phyloP scores from a whole-genome alignment of 2,797 vertebrate genomes.

The Zenarchopterus dispar region DNA sequence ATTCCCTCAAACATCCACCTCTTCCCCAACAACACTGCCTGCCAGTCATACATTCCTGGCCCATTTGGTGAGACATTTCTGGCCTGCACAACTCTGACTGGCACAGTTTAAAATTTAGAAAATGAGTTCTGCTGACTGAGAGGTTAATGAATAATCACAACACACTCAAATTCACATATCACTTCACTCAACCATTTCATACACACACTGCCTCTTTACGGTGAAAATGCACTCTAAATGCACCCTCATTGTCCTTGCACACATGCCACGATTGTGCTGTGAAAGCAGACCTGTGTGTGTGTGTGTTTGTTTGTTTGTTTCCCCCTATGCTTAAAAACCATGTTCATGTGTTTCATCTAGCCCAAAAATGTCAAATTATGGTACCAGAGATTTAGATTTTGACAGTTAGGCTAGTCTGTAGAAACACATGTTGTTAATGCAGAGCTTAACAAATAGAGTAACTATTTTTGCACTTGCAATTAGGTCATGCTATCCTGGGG shows the following conservation, averaged over 20 bases:
- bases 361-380: conserved; percentile 48
- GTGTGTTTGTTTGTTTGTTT: conserved; percentile 29
- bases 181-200: conserved; percentile 28
- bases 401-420: conserved; percentile 20
- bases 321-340: conserved; percentile 24
- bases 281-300: conserved; percentile 27
- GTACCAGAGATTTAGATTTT: conserved; percentile 30
- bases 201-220: conserved; percentile 31
- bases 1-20: conserved; percentile 12
- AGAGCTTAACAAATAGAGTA: conserved; percentile 38
- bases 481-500: conserved; percentile 52
- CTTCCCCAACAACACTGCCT: conserved; percentile 23
- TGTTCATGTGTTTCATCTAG: conserved; percentile 30
- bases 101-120: conserved; percentile 36
- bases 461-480: conserved; percentile 57
- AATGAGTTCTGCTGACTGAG: conserved; percentile 35
- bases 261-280: conserved; percentile 38
- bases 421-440: conserved; percentile 42
- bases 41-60: conserved; percentile 24
- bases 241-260: conserved; percentile 44
- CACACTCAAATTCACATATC: conserved; percentile 42
- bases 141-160: conserved; percentile 50
- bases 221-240: conserved; percentile 32
- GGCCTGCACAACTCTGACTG: conserved; percentile 24
- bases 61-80: conserved; percentile 9